Evolutionary conservation across 1,140 invertebrate species (phyloP), one percentile per base, ranked within the genome.

Genomic region (Geopemphigus sp.): DNA sequence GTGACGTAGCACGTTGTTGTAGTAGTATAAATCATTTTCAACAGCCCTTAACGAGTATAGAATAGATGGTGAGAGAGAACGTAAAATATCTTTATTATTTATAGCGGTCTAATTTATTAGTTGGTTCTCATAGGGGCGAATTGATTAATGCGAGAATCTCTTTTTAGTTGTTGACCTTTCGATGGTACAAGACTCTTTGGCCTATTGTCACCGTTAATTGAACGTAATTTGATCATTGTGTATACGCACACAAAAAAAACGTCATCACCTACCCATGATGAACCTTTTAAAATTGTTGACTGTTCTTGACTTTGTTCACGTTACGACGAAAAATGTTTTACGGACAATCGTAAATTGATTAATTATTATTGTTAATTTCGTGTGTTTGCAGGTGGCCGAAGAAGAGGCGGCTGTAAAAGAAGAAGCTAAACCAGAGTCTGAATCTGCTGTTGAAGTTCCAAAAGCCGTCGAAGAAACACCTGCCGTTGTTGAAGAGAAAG

Each of bases 161-260:
- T 29, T n/a, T n/a, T 61, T 47, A 47, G 74, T 61, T 78, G 54
- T 59, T 78, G 57, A 78, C 74, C 74, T 61, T 22, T 63, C 19
- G 15, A 4, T 61, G 22, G 17, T 45, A 45, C 24, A 76, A 76
- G 57, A 61, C 54, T 50, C n/a, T 4, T 24, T 53, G 15, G 24
- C 22, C 26, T 78, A 26, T 59, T 78, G 74, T 78, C 17, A 11
- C 39, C 15, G 24, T 63, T 78, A 78, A 78, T 78, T 78, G 74
- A 78, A 61, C 57, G 6, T 78, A 78, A 78, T 78, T 78, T 8
- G 17, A 78, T 78, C 74, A 78, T 78, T 78, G 57, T 78, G 50
- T 26, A 19, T 22, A 50, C 11, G 12, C n/a, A n/a, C n/a, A n/a
- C n/a, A n/a, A n/a, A n/a, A 45, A 61, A 76, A 56, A 29, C 1